Evolutionary conservation across 2,113 vertebrate species (phyloP), one percentile per base, ranked within the genome.

Genomic region (Amphiprion percula): DNA sequence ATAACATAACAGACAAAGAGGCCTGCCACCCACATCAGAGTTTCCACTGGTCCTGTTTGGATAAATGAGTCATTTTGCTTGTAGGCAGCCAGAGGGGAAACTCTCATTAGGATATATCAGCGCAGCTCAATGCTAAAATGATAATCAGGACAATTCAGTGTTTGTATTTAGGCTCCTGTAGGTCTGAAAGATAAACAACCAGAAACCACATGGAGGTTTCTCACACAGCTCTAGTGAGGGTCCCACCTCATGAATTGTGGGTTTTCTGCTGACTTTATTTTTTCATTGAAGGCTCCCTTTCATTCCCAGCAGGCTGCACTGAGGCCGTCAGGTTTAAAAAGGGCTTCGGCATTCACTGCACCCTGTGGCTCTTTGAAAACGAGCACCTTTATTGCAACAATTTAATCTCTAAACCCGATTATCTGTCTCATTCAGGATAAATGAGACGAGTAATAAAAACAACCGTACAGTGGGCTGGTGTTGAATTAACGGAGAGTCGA

Each of bases 341-440:
- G 19, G 5, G 49, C 44, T 14, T 59, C 10, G 15, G 16, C 17
- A 19, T 46, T 74, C 1, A 9, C 17, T 28, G 30, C 56, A 58
- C 64, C 61, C 61, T 0, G 0, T 19, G 66, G 76, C 28, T 53
- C 23, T 60, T 72, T 74, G 17, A 33, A 69, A 84, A 79, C 37
- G 80, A 60, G 11, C 46, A 30, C 60, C 14, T 75, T 72, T 53
- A 82, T 49, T 77, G 46, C 23, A 55, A 53, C 44, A 23, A 16
- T 68, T 82, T 55, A 58, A 68, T 84, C 65, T 71, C 52, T 23
- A 61, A 50, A 68, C 63, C 64, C 6, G 71, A 84, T 82, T 67
- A 79, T 62, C 44, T 55, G 54, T 79, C 63, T 63, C 24, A 19
- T 55, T 78, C 46, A 3, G 55, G 78, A 83, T 61, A 79, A 77